Evolutionary conservation across 2,113 vertebrate genomes (phyloP).

Genomic region (Pygoscelis adeliae): DNA sequence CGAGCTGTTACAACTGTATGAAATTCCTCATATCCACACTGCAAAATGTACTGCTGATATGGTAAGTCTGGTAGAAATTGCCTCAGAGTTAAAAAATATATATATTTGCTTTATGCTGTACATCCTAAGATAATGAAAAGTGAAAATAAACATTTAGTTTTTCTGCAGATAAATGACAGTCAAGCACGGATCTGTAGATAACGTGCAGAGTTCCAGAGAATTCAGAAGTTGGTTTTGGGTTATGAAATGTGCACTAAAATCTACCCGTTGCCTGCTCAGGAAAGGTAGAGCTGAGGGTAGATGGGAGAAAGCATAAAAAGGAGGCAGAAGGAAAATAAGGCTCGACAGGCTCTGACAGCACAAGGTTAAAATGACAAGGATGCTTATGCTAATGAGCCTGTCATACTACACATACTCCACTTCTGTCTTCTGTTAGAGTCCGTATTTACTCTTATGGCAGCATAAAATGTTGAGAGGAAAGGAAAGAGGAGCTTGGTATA

Average conservation of each 20-base stretch:
- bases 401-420: background rate
- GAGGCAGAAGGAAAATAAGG: background rate
- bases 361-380: background rate
- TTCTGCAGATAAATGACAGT: background rate
- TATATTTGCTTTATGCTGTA: background rate
- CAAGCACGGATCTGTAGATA: background rate
- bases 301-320: background rate
- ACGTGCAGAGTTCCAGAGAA: background rate
- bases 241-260: background rate
- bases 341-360: background rate
- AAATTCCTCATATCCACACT: background rate
- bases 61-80: background rate
- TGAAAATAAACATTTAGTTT: background rate
- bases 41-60: background rate
- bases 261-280: background rate
- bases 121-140: background rate
- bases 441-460: background rate
- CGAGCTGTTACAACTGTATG: background rate
- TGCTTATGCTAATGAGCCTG: background rate
- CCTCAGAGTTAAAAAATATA: background rate
- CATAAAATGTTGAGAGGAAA: background rate
- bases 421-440: background rate
- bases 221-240: background rate
- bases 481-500: background rate
- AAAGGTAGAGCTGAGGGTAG: background rate